Conservation (phyloP, 2,888 invertebrate species). For the Mechanitis mazaeus region DNA sequence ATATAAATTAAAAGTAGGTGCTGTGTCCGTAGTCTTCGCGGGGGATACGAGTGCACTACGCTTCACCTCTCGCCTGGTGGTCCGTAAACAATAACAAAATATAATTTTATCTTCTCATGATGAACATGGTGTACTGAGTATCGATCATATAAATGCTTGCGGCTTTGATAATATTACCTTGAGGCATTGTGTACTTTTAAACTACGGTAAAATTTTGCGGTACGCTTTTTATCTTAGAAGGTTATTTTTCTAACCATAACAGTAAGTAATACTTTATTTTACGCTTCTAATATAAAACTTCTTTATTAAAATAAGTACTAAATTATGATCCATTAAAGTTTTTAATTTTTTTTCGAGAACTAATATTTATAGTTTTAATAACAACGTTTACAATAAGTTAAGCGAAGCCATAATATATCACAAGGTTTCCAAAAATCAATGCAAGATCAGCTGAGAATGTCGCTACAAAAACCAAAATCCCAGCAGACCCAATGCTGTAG, state of each 20-base stretch:
- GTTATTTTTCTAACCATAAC: neutral
- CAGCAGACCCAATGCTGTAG: slow-evolving; percentile 51
- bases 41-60: slow-evolving; percentile 50
- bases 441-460: slow-evolving; percentile 54
- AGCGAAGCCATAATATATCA: slow-evolving; percentile 21
- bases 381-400: neutral
- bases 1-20: slow-evolving; percentile 51
- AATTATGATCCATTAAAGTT: too few relatives aligned
- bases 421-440: slow-evolving; percentile 24
- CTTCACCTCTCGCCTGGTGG: slow-evolving; percentile 53
- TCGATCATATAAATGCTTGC: slow-evolving; percentile 27
- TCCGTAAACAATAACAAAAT: slow-evolving; percentile 67
- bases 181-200: slow-evolving; percentile 12
- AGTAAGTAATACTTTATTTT: too few relatives aligned
- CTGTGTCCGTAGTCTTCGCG: slow-evolving; percentile 47
- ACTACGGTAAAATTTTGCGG: slow-evolving; percentile 12
- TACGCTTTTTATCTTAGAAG: neutral
- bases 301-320: neutral
- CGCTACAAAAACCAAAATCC: slow-evolving; percentile 55
- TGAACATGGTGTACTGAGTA: slow-evolving; percentile 44
- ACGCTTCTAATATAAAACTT: neutral
- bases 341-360: too few relatives aligned
- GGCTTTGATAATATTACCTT: slow-evolving; percentile 13
- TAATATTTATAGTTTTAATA: too few relatives aligned
- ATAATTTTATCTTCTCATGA: slow-evolving; percentile 58